A percentile compares a stretch with the other conserved stretches of the same genome.
These are phyloP conservation scores for Erebia aethiops DNA, from an alignment of 2,888 invertebrate species.

Conservation along the genomic window DNA sequence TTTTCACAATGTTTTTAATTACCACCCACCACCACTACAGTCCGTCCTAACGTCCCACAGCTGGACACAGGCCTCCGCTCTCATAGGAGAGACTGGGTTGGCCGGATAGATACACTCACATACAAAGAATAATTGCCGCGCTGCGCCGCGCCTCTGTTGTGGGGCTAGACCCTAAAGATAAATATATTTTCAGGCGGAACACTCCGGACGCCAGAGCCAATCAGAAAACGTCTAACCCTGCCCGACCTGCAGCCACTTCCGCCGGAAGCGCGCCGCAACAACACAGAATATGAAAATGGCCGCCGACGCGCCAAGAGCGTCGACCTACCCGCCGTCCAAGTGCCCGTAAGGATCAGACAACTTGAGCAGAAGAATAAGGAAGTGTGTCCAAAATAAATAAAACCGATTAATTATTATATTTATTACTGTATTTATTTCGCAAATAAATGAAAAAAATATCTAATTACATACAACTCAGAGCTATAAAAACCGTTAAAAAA, in stretches of 20 bases:
- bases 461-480: too few species aligned
- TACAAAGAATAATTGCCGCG: too few species aligned
- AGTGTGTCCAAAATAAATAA: conserved; percentile 24
- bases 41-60: too few species aligned
- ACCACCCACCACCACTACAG: too few species aligned
- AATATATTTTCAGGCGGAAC: conserved; percentile 54
- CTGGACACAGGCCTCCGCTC: too few species aligned
- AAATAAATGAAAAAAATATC: not conserved
- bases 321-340: conserved; percentile 76
- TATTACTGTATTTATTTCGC: not conserved
- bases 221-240: conserved; percentile 63
- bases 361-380: conserved; percentile 60
- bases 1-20: too few species aligned
- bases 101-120: too few species aligned
- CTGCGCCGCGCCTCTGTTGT: too few species aligned
- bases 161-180: too few species aligned
- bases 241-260: conserved; percentile 60
- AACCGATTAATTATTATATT: not conserved
- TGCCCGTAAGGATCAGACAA: conserved; percentile 73
- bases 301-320: conserved; percentile 73
- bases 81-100: too few species aligned
- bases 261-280: conserved; percentile 51
- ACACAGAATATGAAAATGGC: conserved; percentile 56
- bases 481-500: too few species aligned
- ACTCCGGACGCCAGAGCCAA: conserved; percentile 59